Base-by-base conservation (phyloP, 2,797 vertebrate genomes). In the Loriculus beryllinus region DNA sequence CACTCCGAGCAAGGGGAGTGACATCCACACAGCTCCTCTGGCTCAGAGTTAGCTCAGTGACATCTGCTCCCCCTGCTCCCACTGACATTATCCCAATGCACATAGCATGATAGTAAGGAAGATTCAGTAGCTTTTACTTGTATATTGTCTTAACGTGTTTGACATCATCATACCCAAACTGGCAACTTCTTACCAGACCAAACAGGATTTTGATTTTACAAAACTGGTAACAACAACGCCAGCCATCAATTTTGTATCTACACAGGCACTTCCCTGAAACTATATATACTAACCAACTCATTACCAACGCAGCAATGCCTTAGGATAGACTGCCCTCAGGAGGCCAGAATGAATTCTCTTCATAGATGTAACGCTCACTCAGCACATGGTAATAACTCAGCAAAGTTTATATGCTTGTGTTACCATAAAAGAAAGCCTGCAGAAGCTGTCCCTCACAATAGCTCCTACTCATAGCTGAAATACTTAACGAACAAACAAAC, bases 251-350 rank as follows among this genome's bases (percentile, higher is more conserved):
- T 65, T 43, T 29, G 22, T 35, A 81, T 22, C 42, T 47, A 42
- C 14, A 39, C 12, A 78, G 40, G 25, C 35, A 35, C 37, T 35
- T 43, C 33, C 15, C 35, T 39, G 14, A 10, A 81, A 29, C 8
- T 12, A 23, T 2, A 9, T 5, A 33, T 5, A 25, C 25, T 45
- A 52, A 76, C 8, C 20, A 23, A 39, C 12, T 7, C 47, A 39
- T 2, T 20, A 9, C 37, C 21, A 5, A 14, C 8, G 16, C 3
- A 48, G 17, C 40, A 65, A 82, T 83, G 59, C 48, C 65, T 94
- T 96, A 92, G 93, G 67, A 94, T 65, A 94, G 63, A 64, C 82
- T 96, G 96, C 95, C 96, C 96, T 94, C 96, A 82, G 71, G 95
- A 93, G 95, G 95, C 60, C 56, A 71, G 45, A 86, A 25, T 15